Evolutionary conservation across 2,113 vertebrate genomes (phyloP).

Genomic region (Ochotona curzoniae): DNA sequence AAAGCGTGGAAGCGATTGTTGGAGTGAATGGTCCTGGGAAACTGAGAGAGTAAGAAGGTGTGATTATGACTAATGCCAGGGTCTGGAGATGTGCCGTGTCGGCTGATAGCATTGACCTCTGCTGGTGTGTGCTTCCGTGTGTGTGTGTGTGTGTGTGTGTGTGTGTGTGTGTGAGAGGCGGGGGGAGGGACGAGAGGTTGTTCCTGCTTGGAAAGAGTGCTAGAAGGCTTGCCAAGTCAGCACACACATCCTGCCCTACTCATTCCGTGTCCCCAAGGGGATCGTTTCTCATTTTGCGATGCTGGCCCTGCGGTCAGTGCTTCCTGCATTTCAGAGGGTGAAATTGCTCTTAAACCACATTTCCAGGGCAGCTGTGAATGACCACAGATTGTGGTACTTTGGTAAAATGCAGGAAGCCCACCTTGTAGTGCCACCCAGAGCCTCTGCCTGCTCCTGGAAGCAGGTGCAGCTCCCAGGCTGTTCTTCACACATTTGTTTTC

Average conservation of each 20-base stretch:
- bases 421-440: neutral
- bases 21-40: neutral
- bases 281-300: neutral
- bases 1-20: neutral
- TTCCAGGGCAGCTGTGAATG: neutral
- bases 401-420: neutral
- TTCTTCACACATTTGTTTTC: neutral
- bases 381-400: neutral
- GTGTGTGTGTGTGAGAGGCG: no score
- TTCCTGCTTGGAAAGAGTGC: neutral
- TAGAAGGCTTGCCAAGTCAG: conserved; percentile 1
- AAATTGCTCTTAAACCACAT: neutral
- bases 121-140: neutral
- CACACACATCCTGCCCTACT: neutral
- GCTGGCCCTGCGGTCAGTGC: neutral
- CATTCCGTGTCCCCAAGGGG: neutral
- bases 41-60: neutral
- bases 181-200: no score
- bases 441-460: neutral
- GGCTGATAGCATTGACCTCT: neutral
- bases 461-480: no score
- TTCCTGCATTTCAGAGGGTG: neutral
- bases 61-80: no score
- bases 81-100: rapidly evolving
- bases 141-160: neutral